Base-by-base conservation (phyloP, 2,888 invertebrate genomes). In the Melanotus villosus region DNA sequence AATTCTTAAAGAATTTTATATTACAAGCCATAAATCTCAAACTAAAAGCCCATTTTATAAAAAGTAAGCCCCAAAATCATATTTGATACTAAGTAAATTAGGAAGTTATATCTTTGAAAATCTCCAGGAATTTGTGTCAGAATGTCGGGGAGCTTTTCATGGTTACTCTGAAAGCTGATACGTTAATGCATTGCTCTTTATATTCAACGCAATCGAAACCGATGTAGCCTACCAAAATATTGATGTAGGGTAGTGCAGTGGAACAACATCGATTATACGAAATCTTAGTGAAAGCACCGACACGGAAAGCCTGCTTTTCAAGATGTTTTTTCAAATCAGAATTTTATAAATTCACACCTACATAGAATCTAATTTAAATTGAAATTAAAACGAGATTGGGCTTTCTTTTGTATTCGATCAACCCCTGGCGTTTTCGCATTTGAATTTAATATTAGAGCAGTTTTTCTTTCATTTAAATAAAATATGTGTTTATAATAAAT, bases 111-210 rank as follows among this genome's bases (percentile, higher is more conserved):
- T 2, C 6, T 1, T 6, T 4, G n/a, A n/a, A n/a, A 6, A 21
- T 45, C 21, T 5, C 30, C 30, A 34, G 56, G 34, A 56, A 56
- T 56, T n/a, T 36, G 56, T 56, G 56, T 34, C 56, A 50, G 12
- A 50, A 30, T 50, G 50, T 26, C 56, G 34, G 56, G 21, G 19
- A 34, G 56, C 56, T 34, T 30, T 56, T 21, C 34, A 34, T 0
- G n/a, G 56, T 10, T 34, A 14, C 19, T 36, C 10, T 50, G 52
- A 12, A 52, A 62, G 14, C 18, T 21, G 62, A 62, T 26, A 62
- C 62, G 34, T 50, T 62, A 62, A 62, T 62, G 62, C 62, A 52
- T 38, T 16, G 52, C 45, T 60, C 34, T 47, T 41, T 30, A 14
- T 23, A 62, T 62, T 47, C 12, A 26, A 52, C 7, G 38, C 36